Percentiles rank a stretch among this genome's conserved stretches.
These are phyloP conservation scores for Amphipyra berbera DNA, from an alignment of 2,888 invertebrate species.

Conservation along the genomic window DNA sequence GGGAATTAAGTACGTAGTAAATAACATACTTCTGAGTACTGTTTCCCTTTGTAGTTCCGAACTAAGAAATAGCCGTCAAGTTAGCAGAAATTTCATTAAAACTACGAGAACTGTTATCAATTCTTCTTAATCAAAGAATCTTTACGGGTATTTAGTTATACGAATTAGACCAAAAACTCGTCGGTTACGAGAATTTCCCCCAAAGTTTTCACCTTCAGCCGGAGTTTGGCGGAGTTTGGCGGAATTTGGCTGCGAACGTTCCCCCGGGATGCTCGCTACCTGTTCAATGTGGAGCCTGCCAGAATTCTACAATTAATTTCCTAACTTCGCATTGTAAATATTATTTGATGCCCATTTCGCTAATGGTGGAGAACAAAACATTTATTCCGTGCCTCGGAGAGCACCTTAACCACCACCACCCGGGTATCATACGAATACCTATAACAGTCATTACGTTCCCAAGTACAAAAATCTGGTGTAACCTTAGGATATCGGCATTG, in stretches of 20 bases:
- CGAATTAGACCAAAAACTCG: constrained; percentile 69
- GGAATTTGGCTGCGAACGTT: constrained; percentile 65
- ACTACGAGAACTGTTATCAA: constrained; percentile 50
- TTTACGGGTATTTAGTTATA: constrained; percentile 61
- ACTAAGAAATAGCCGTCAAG: constrained; percentile 18
- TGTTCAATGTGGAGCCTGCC: constrained; percentile 64
- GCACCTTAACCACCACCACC: too few relatives aligned
- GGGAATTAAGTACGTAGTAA: constrained; percentile 14
- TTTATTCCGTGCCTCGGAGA: constrained; percentile 13
- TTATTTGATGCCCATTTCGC: constrained; percentile 60
- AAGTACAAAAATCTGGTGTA: too few relatives aligned
- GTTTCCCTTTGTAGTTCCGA: constrained; percentile 17
- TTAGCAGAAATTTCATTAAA: constrained; percentile 45
- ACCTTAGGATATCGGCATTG: too few relatives aligned
- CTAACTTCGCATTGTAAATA: constrained; percentile 71
- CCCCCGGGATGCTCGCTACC: constrained; percentile 68
- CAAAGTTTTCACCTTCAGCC: constrained; percentile 75
- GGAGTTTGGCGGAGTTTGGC: constrained; percentile 69
- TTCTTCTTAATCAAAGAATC: constrained; percentile 56
- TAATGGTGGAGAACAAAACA: constrained; percentile 40
- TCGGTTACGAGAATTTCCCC: constrained; percentile 60
- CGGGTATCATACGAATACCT: too few relatives aligned
- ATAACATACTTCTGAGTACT: not conserved
- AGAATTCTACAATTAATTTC: constrained; percentile 75
- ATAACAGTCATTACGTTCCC: too few relatives aligned